These are phyloP conservation scores for Palythoa grandis DNA, from an alignment of 92 coral and sea anemone species.

Conservation along the genomic window DNA sequence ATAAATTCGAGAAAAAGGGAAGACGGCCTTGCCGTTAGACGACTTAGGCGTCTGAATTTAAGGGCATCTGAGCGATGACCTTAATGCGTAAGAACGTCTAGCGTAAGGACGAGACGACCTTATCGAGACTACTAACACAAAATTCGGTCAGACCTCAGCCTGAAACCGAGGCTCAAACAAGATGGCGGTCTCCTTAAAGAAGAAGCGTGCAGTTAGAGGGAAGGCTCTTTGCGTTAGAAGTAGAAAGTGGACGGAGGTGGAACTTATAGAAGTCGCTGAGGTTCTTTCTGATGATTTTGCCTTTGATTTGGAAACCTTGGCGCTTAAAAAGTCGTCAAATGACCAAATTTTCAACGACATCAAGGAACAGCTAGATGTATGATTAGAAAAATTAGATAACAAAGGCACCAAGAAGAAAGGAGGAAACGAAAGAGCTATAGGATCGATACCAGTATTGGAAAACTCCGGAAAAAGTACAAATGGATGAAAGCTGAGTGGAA, in stretches of 20 bases:
- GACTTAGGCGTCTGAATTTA: no score
- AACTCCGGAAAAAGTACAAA: slow-evolving; percentile 43
- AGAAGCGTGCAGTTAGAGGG: slow-evolving; percentile 10
- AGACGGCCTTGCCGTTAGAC: no score
- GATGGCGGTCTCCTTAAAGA: slow-evolving; percentile 12
- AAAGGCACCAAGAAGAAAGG: slow-evolving; percentile 42
- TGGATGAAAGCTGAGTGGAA: slow-evolving; percentile 44
- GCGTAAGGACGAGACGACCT: slow-evolving; percentile 3
- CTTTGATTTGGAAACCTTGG: slow-evolving; percentile 33
- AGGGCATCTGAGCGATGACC: no score
- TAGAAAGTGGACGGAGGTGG: slow-evolving; percentile 34
- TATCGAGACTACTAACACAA: neutral
- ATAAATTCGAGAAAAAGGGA: no score
- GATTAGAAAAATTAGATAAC: slow-evolving; percentile 23
- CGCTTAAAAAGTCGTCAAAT: slow-evolving; percentile 28
- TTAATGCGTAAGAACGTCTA: no score
- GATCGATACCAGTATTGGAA: slow-evolving; percentile 31
- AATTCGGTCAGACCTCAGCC: slow-evolving; percentile 1
- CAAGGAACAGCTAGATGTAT: slow-evolving; percentile 27
- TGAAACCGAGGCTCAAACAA: slow-evolving; percentile 8
- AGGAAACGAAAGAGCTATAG: slow-evolving; percentile 33
- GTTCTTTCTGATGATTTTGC: slow-evolving; percentile 39
- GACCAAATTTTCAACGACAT: slow-evolving; percentile 34
- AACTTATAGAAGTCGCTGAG: slow-evolving; percentile 21
- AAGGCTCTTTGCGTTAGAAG: slow-evolving; percentile 1